Evolutionary conservation across 1,140 invertebrate species (phyloP).

Genomic region (Tetramorium simillimum): DNA sequence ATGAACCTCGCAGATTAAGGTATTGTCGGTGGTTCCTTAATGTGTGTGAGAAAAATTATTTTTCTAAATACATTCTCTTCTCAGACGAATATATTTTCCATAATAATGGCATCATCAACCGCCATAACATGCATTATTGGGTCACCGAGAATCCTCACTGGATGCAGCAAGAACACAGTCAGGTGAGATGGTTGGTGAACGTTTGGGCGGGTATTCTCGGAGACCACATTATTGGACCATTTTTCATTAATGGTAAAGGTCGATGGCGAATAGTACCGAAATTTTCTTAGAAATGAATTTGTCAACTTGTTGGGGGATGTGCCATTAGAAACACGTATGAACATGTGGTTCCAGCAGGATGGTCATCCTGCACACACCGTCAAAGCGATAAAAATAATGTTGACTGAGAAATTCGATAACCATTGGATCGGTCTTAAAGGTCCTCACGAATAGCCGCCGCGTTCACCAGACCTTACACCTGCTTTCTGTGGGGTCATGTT

Average conservation of each 20-base stretch:
- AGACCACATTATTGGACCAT: not conserved
- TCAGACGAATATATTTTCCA: not conserved
- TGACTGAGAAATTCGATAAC: no score
- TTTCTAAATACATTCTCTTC: not conserved
- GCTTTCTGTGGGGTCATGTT: no score
- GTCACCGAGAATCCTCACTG: no score
- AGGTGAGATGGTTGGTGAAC: no score
- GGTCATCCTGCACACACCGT: not conserved
- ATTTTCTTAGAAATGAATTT: no score
- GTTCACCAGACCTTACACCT: no score
- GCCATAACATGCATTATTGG: not conserved
- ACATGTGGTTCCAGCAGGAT: constrained; percentile 4
- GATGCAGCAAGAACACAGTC: no score
- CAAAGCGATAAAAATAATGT: not conserved
- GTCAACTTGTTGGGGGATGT: not conserved
- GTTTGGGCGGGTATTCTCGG: no score
- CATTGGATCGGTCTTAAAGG: no score
- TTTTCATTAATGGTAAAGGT: no score
- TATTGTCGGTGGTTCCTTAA: not conserved
- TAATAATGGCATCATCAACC: not conserved
- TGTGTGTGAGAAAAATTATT: not conserved
- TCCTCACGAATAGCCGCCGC: no score
- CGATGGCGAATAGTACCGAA: no score
- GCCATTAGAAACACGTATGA: not conserved
- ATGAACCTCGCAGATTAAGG: not conserved